Conservation (phyloP, 2,888 invertebrate species). For the Plebejus melissa region DNA sequence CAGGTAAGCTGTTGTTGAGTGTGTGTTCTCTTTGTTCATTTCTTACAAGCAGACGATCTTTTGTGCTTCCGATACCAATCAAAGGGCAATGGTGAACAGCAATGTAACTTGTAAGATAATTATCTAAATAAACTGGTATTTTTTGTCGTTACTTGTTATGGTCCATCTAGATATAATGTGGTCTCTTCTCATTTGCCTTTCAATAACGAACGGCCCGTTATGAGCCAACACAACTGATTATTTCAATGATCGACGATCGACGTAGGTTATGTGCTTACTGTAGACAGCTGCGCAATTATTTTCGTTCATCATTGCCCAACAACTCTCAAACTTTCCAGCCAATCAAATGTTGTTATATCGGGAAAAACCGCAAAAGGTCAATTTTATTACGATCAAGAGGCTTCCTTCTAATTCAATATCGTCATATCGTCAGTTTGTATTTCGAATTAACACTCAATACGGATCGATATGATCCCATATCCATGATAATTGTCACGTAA, state of each 20-base stretch:
- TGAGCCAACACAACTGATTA: no score
- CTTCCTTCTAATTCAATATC: no score
- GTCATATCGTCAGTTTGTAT: background rate
- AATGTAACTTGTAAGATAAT: background rate
- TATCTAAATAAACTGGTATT: background rate
- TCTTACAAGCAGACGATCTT: background rate
- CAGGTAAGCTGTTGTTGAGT: background rate
- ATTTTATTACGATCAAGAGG: no score
- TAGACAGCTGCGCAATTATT: no score
- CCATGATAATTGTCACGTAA: constrained; percentile 17
- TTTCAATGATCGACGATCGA: no score
- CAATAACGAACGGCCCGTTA: no score
- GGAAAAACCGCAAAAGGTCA: no score
- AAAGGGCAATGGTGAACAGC: background rate
- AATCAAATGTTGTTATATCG: background rate
- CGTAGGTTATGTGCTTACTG: no score
- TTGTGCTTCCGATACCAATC: background rate
- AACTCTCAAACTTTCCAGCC: background rate
- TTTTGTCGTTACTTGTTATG: no score
- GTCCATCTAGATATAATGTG: no score
- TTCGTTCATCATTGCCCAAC: no score
- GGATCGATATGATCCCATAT: background rate
- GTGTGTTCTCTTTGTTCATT: background rate
- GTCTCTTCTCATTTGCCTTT: no score
- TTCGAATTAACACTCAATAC: constrained; percentile 1